Evolutionary conservation across 2,113 vertebrate species (phyloP).

Genomic region (Solea solea): DNA sequence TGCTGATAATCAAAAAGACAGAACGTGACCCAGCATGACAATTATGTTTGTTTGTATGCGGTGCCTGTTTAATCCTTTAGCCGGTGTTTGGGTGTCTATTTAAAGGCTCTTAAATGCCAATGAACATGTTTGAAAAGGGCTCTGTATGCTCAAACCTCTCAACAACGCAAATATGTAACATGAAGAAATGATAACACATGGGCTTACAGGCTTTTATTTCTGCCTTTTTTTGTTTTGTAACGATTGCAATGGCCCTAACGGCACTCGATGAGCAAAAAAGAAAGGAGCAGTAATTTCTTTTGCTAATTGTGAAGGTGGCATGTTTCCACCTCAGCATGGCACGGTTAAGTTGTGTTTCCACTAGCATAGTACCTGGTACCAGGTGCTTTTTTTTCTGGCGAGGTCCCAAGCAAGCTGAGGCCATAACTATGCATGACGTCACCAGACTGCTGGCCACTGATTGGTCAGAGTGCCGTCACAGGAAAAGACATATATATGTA

Average conservation of each 20-base stretch:
- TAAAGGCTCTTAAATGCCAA: conserved; percentile 8
- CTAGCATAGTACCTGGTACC: too few relatives aligned
- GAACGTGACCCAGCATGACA: conserved; percentile 3
- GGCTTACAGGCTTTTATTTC: not conserved
- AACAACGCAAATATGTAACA: too few relatives aligned
- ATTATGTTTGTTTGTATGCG: conserved; percentile 20
- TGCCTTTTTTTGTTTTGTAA: conserved; percentile 4
- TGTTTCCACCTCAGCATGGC: too few relatives aligned
- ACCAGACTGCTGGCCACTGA: too few relatives aligned
- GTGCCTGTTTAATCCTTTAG: conserved; percentile 14
- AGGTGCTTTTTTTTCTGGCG: too few relatives aligned
- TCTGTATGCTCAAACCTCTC: too few relatives aligned
- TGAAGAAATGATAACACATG: too few relatives aligned
- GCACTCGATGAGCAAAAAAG: not conserved
- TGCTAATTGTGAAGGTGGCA: conserved; percentile 44
- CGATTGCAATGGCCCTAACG: conserved; percentile 21
- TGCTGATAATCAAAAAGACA: conserved; percentile 39
- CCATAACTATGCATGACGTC: too few relatives aligned
- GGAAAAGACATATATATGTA: too few relatives aligned
- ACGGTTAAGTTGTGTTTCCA: too few relatives aligned
- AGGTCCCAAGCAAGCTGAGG: too few relatives aligned
- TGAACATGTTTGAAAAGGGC: conserved; percentile 3
- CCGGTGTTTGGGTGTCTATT: conserved; percentile 16
- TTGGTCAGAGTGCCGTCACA: too few relatives aligned
- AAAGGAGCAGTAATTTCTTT: conserved; percentile 23